Conservation (phyloP, 1,140 invertebrate species). For the Cotesia vestalis region DNA sequence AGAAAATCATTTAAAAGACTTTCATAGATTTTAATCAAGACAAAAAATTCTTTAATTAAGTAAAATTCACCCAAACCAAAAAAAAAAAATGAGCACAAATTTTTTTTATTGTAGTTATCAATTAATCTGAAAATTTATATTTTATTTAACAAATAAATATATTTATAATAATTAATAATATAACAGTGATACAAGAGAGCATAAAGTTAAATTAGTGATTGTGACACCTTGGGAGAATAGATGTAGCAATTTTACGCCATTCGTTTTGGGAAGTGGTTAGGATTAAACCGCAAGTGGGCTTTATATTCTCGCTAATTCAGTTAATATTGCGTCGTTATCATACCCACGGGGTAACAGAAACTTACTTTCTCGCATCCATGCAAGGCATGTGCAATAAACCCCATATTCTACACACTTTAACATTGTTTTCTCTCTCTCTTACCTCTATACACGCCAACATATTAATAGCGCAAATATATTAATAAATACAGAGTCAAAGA, state of each 20-base stretch:
- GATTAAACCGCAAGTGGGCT: slow-evolving; percentile 51
- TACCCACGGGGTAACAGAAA: slow-evolving; percentile 36
- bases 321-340: slow-evolving; percentile 50
- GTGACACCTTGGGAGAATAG: slow-evolving; percentile 24
- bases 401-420: slow-evolving; percentile 4
- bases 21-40: too few species aligned
- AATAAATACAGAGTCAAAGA: too few species aligned
- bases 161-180: too few species aligned
- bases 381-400: slow-evolving; percentile 23
- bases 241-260: slow-evolving; percentile 36
- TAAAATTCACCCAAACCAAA: too few species aligned
- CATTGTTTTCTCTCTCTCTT: not conserved
- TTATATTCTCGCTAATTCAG: slow-evolving; percentile 51
- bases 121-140: too few species aligned
- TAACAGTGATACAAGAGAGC: not conserved
- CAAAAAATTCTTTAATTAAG: too few species aligned
- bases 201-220: not conserved
- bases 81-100: too few species aligned
- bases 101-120: too few species aligned
- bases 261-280: slow-evolving; percentile 41
- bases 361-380: slow-evolving; percentile 5
- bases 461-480: not conserved
- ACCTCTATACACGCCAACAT: not conserved
- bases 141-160: too few species aligned
- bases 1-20: too few species aligned